Base-by-base conservation (phyloP, 2,797 vertebrate species). In the Basileuterus tristriatus region DNA sequence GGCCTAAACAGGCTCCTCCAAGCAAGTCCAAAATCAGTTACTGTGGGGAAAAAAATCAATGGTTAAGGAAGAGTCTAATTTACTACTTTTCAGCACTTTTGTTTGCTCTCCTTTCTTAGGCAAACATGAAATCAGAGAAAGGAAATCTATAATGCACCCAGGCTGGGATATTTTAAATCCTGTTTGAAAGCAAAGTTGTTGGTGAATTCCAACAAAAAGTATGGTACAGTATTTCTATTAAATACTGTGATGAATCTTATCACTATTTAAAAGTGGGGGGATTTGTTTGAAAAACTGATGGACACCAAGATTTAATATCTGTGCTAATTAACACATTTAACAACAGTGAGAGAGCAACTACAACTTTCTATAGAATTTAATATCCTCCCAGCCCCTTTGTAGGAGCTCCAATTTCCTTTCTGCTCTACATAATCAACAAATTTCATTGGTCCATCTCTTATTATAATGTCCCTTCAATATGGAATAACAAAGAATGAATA, bases 221-320 rank as follows among this genome's bases (percentile, higher is more conserved):
- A 47, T 30, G 44, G 26, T 65, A 62, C 5, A 12, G 6, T 23
- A 9, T 49, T 65, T 75, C 55, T 74, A 63, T 64, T 14, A 91
- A 88, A 88, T 89, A 36, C 24, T 91, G 9, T 89, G 90, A 84
- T 94, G 91, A 94, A 91, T 83, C 85, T 77, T 19, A 78, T 67
- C 86, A 29, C 58, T 89, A 29, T 93, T 93, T 85, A 87, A 89
- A 96, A 93, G 74, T 65, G 58, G 18, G 32, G n/a, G 24, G 23
- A 92, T 77, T 80, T 4, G 21, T 65, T 27, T 75, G 58, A 70
- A 63, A 89, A 94, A 47, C 36, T 37, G 60, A 81, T 75, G 36
- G 64, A 79, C 58, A 83, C 10, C 17, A 78, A 75, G 83, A 95
- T 80, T 96, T 97, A 93, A 92, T 96, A 96, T 83, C 80, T 6